Conservation (phyloP, 35 echinoderm and acorn worm genomes). For the Chiridota heheva region DNA sequence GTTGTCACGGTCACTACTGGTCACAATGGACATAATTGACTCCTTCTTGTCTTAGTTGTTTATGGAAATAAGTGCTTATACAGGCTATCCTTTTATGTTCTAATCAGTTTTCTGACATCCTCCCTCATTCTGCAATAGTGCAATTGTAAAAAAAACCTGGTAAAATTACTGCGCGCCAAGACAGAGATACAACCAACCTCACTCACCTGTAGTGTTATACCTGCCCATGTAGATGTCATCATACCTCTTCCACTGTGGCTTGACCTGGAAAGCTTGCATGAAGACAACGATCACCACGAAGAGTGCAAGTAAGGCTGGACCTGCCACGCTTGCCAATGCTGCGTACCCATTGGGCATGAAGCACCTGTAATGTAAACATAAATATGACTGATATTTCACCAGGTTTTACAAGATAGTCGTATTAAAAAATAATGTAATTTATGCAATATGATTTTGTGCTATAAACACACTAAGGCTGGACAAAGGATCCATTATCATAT, state of each 20-base stretch:
- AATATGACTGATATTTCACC: background rate
- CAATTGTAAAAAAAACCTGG: conserved; percentile 66
- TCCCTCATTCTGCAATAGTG: conserved; percentile 49
- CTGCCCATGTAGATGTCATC: conserved; percentile 97
- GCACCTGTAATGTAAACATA: conserved; percentile 60
- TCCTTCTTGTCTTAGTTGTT: too few relatives aligned
- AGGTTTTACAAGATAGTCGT: too few relatives aligned
- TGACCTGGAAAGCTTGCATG: conserved; percentile 91
- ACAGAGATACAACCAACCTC: conserved; percentile 51
- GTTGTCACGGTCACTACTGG: too few relatives aligned
- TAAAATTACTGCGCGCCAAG: conserved; percentile 53
- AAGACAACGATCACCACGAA: conserved; percentile 65
- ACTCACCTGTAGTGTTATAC: conserved; percentile 95
- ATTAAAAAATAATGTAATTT: too few relatives aligned
- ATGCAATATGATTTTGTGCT: too few relatives aligned
- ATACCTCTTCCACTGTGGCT: conserved; percentile 98
- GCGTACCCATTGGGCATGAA: conserved; percentile 98
- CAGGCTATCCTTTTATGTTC: too few relatives aligned
- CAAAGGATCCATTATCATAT: conserved; percentile 3
- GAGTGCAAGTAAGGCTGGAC: conserved; percentile 66
- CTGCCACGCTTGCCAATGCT: conserved; percentile 75
- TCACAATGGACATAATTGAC: too few relatives aligned
- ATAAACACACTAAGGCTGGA: background rate
- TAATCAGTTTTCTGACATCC: too few relatives aligned
- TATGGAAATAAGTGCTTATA: too few relatives aligned